These are phyloP conservation scores for Lichenostomus cassidix DNA, from an alignment of 2,113 vertebrate genomes.

Conservation along the genomic window DNA sequence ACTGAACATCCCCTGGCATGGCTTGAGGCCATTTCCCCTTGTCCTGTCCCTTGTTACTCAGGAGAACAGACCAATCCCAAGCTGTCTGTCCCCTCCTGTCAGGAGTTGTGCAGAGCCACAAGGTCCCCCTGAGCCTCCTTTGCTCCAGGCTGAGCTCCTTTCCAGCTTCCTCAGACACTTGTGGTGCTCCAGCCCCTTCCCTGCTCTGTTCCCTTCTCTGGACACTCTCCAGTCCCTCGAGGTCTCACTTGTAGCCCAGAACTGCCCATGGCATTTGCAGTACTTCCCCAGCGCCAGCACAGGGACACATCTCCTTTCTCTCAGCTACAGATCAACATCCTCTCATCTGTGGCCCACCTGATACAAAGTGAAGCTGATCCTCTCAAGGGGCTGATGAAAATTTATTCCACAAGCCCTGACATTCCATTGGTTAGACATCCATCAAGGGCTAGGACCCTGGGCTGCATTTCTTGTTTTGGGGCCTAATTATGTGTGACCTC, in stretches of 20 bases:
- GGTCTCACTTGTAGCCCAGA: background rate
- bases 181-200: background rate
- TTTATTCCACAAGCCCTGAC: background rate
- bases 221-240: background rate
- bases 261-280: fast-evolving
- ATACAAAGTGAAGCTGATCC: background rate
- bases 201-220: background rate
- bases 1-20: background rate
- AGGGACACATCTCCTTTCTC: background rate
- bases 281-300: background rate
- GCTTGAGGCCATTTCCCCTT: background rate
- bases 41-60: background rate
- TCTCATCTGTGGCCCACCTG: background rate
- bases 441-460: background rate
- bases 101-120: background rate
- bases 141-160: background rate
- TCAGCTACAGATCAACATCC: background rate
- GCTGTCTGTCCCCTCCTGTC: background rate
- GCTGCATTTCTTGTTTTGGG: background rate
- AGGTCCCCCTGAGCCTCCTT: background rate
- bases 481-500: background rate
- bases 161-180: background rate
- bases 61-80: background rate
- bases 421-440: background rate
- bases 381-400: background rate